phyloP scores from a whole-genome alignment of 1,140 invertebrate genomes.

The Brachystomella parvula region DNA sequence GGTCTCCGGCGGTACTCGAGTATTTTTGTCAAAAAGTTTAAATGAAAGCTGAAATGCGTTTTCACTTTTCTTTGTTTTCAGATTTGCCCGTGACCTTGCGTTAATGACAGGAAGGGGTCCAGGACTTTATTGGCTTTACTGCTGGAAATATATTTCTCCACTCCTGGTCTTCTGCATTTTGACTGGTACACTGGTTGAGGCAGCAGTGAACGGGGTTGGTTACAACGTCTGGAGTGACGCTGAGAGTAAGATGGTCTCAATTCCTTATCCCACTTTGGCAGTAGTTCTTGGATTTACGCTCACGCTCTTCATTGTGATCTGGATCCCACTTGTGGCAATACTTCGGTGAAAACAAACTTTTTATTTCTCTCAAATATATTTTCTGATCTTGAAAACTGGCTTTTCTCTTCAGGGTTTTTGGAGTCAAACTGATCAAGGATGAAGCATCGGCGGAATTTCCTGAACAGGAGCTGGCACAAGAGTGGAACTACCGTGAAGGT shows the following conservation, averaged over 20 bases:
- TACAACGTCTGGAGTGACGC: neutral
- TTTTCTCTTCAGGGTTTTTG: slow-evolving; percentile 54
- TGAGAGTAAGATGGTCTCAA: slow-evolving; percentile 39
- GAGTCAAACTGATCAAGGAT: slow-evolving; percentile 70
- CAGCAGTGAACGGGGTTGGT: neutral
- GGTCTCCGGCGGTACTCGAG: slow-evolving; percentile 71
- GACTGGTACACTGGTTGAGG: neutral
- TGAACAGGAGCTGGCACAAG: slow-evolving; percentile 68
- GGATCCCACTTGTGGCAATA: slow-evolving; percentile 75
- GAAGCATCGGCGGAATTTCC: slow-evolving; percentile 86
- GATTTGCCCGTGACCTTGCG: slow-evolving; percentile 85
- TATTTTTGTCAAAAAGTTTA: neutral
- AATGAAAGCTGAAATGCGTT: neutral
- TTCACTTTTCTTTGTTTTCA: slow-evolving; percentile 40
- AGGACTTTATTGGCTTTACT: slow-evolving; percentile 78
- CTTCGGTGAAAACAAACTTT: slow-evolving; percentile 55
- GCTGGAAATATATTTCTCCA: slow-evolving; percentile 88
- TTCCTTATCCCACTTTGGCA: slow-evolving; percentile 70
- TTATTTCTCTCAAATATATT: neutral
- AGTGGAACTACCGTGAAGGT: neutral
- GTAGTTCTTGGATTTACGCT: slow-evolving; percentile 63
- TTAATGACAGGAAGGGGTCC: slow-evolving; percentile 83
- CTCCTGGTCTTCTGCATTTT: slow-evolving; percentile 80
- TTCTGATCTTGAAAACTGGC: neutral
- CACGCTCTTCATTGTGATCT: slow-evolving; percentile 68